phyloP scores from a whole-genome alignment of 2,888 invertebrate species.

The Bombylius major region DNA sequence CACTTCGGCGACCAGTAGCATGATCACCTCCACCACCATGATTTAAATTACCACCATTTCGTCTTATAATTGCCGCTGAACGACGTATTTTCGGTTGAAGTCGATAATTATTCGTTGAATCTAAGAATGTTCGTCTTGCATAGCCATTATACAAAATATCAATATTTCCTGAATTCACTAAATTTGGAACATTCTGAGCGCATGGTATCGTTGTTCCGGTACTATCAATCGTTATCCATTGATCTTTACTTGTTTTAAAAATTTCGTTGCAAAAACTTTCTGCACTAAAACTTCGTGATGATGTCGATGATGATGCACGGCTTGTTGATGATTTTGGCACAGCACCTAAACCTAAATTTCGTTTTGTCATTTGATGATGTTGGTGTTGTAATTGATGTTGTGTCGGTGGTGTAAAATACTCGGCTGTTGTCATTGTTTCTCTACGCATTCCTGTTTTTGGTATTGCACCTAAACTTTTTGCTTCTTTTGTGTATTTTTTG shows the following conservation, averaged over 20 bases:
- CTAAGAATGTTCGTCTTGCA: slow-evolving; percentile 22
- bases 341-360: slow-evolving; percentile 53
- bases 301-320: slow-evolving; percentile 46
- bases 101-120: slow-evolving; percentile 3
- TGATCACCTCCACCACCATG: background rate
- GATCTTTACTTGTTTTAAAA: slow-evolving; percentile 25
- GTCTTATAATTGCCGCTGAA: slow-evolving; percentile 27
- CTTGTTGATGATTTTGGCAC: slow-evolving; percentile 51
- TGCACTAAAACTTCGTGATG: slow-evolving; percentile 44
- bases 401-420: slow-evolving; percentile 7
- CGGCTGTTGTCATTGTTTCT: slow-evolving; percentile 33
- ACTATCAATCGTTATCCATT: slow-evolving; percentile 26
- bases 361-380: slow-evolving; percentile 35
- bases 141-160: slow-evolving; percentile 14
- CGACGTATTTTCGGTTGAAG: slow-evolving; percentile 43
- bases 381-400: slow-evolving; percentile 20
- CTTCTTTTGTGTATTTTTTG: slow-evolving; percentile 5
- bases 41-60: background rate
- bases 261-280: slow-evolving; percentile 38
- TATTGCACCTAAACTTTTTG: slow-evolving; percentile 19
- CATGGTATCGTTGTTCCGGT: background rate
- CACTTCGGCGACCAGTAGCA: background rate
- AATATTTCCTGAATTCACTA: background rate
- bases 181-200: background rate
- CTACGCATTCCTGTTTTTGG: slow-evolving; percentile 29